Evolutionary conservation across 2,797 vertebrate species (phyloP), one percentile per base, ranked within the genome.

Genomic region (Xerus rutilus): DNA sequence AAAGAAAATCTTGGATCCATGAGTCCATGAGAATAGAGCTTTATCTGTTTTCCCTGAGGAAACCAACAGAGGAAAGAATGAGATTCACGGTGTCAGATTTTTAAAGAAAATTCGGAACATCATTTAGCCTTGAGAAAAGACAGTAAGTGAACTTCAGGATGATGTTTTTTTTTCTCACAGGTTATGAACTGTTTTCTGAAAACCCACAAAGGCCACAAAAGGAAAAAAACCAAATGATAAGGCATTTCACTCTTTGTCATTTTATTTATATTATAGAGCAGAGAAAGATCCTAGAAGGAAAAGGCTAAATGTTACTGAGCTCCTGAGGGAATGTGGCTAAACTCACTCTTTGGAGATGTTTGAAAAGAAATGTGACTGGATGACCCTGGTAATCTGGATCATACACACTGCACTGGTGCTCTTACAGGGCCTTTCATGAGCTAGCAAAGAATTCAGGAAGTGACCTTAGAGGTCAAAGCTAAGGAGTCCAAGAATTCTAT

Each of bases 401-500:
- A 72, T 77, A 81, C 39, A 23, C 43, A 35, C n/a, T 0, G 25
- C 39, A 54, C 70, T 30, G 39, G 3, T 12, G 43, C 14, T 67
- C 76, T 87, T 28, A 18, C 4, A 0, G 59, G 1, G 15, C 47
- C 86, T 86, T 77, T 88, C 77, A 43, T 47, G 43, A 87, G 69
- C 39, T 85, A 20, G 13, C 32, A 49, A 74, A 94, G 82, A 82
- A 82, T 62, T 86, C 84, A 90, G 69, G 52, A 97, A 93, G 81
- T 90, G 89, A 82, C 77, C 78, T 49, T 35, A 3, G 35, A 91
- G 82, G 82, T 94, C 95, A 95, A 78, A 77, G 45, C 89, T 87
- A 90, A 93, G 21, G 12, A 95, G 82, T 91, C 65, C n/a, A 93
- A 64, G 85, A 95, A 97, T 95, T 95, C 69, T 54, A 64, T 0